Percentiles rank a stretch among this genome's conserved stretches.
phyloP scores from a whole-genome alignment of 2,888 invertebrate species.

The Dinocampus coccinellae region DNA sequence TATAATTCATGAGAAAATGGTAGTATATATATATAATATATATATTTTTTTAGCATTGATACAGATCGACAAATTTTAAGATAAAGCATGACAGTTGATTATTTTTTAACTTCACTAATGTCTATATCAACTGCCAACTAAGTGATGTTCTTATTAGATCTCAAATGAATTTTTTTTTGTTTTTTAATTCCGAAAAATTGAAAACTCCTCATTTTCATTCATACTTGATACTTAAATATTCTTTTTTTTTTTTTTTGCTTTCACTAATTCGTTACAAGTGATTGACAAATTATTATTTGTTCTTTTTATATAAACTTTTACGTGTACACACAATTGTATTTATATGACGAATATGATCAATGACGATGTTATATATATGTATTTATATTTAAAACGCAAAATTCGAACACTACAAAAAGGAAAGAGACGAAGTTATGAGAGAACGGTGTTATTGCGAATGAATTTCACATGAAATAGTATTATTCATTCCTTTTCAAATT shows the following conservation, averaged over 20 bases:
- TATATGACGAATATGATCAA: background rate
- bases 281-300: background rate
- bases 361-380: background rate
- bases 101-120: background rate
- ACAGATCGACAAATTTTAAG: background rate
- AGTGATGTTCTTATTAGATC: background rate
- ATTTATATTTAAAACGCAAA: no score
- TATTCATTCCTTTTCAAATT: background rate
- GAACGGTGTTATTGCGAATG: background rate
- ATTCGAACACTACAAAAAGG: background rate
- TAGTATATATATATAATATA: no score
- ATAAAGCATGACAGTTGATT: background rate
- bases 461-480: background rate
- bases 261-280: background rate
- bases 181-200: background rate
- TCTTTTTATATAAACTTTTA: background rate
- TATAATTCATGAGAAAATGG: constrained; percentile 22
- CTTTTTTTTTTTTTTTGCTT: background rate
- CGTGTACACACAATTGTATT: background rate
- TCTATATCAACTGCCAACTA: background rate
- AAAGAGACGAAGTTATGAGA: constrained; percentile 9
- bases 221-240: background rate
- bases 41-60: background rate
- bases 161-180: background rate
- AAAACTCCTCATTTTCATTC: background rate